These are phyloP conservation scores for Bucorvus abyssinicus DNA, from an alignment of 2,797 vertebrate species.

Conservation along the genomic window DNA sequence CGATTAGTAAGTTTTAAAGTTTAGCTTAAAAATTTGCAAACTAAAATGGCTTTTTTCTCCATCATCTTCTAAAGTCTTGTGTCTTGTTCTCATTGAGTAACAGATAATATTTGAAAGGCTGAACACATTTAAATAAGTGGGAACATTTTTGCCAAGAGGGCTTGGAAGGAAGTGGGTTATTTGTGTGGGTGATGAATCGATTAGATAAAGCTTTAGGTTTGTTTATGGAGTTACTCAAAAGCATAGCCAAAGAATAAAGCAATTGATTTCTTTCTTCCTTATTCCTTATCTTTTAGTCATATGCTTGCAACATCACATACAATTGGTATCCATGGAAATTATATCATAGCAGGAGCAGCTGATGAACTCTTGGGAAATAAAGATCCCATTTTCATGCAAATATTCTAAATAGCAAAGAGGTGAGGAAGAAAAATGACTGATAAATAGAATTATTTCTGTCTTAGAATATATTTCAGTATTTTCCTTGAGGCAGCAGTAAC, in stretches of 20 bases:
- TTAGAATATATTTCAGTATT: constrained; percentile 23
- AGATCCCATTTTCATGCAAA: constrained; percentile 62
- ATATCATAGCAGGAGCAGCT: constrained; percentile 27
- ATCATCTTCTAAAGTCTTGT: neutral
- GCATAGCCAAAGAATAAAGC: constrained; percentile 4
- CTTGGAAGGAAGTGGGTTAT: neutral
- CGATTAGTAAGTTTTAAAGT: neutral
- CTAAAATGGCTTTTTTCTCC: neutral
- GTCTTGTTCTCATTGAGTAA: neutral
- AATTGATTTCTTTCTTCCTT: neutral
- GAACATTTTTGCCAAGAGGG: neutral
- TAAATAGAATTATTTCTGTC: constrained; percentile 52
- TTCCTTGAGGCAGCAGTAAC: constrained; percentile 28
- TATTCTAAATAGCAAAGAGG: constrained; percentile 53
- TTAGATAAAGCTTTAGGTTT: constrained; percentile 12
- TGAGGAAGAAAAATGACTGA: constrained; percentile 44
- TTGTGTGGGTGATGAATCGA: neutral
- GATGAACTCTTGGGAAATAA: constrained; percentile 66
- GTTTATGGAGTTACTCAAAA: constrained; percentile 7
- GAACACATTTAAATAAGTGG: neutral
- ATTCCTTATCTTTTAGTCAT: neutral
- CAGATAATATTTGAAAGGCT: neutral
- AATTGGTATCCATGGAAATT: constrained; percentile 62
- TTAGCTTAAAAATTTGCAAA: neutral
- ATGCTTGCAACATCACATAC: constrained; percentile 7